A percentile compares a stretch with the other conserved stretches of the same genome.
Conservation (phyloP, 2,888 invertebrate genomes). For the Buathra laborator region DNA sequence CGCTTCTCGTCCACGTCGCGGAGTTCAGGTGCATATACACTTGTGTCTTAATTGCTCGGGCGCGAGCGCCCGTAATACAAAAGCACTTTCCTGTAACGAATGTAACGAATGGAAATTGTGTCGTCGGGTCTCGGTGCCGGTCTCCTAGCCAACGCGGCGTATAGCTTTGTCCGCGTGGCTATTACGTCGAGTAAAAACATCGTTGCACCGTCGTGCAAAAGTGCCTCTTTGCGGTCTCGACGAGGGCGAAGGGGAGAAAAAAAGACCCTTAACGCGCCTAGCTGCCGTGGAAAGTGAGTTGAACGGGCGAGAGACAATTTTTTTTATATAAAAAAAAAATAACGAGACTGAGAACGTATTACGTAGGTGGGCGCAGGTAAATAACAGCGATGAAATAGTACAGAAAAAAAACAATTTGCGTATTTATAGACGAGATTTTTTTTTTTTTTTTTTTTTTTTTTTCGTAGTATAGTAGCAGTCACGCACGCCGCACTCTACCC, state of each 20-base stretch:
- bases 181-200: conserved; percentile 56
- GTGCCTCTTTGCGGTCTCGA: conserved; percentile 52
- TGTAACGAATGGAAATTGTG: conserved; percentile 64
- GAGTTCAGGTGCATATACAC: conserved; percentile 64
- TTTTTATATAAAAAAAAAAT: conserved; percentile 23
- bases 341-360: conserved; percentile 15
- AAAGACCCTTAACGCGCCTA: conserved; percentile 24
- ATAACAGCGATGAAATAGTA: conserved; percentile 2
- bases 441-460: too few relatives aligned
- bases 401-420: neutral
- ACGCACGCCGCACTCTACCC: neutral
- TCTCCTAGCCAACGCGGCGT: neutral
- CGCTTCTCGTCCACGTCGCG: neutral
- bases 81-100: conserved; percentile 76
- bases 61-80: conserved; percentile 68
- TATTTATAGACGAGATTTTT: neutral
- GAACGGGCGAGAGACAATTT: conserved; percentile 41
- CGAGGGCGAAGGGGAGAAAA: neutral
- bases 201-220: conserved; percentile 49
- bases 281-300: neutral
- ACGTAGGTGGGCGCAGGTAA: neutral
- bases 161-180: conserved; percentile 31
- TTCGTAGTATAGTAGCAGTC: neutral
- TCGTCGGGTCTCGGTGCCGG: conserved; percentile 9
- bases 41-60: conserved; percentile 73